Evolutionary conservation across 2,797 vertebrate species (phyloP).

Genomic region (Macropus fuliginosus): DNA sequence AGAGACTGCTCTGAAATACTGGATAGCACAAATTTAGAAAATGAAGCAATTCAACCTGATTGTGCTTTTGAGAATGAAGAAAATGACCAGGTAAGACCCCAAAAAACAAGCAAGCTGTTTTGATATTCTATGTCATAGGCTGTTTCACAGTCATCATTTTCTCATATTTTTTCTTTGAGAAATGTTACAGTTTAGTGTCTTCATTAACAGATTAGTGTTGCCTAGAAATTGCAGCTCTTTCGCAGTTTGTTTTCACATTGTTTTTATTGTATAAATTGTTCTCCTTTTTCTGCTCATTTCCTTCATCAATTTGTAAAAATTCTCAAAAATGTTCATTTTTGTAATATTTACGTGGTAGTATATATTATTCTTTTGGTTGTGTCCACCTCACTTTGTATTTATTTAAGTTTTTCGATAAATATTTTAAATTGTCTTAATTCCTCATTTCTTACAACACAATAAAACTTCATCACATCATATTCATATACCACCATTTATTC

Average conservation of each 20-base stretch:
- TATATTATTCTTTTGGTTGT: neutral
- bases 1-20: conserved; percentile 83
- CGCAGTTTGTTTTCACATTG: neutral
- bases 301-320: neutral
- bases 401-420: neutral
- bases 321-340: neutral
- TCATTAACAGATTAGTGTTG: conserved; percentile 17
- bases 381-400: neutral
- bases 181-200: conserved; percentile 28
- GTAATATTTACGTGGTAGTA: neutral
- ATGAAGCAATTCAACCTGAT: conserved; percentile 82
- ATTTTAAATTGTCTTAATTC: neutral
- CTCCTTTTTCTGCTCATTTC: neutral
- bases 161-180: conserved; percentile 42
- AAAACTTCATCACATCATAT: neutral
- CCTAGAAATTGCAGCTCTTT: conserved; percentile 38
- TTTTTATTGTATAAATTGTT: neutral
- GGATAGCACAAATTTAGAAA: conserved; percentile 82
- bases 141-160: neutral
- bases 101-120: conserved; percentile 16
- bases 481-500: neutral
- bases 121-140: neutral
- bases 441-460: neutral
- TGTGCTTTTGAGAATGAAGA: conserved; percentile 84
- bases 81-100: conserved; percentile 84